Conservation (phyloP, 2,113 vertebrate species). For the Fregata magnificens region DNA sequence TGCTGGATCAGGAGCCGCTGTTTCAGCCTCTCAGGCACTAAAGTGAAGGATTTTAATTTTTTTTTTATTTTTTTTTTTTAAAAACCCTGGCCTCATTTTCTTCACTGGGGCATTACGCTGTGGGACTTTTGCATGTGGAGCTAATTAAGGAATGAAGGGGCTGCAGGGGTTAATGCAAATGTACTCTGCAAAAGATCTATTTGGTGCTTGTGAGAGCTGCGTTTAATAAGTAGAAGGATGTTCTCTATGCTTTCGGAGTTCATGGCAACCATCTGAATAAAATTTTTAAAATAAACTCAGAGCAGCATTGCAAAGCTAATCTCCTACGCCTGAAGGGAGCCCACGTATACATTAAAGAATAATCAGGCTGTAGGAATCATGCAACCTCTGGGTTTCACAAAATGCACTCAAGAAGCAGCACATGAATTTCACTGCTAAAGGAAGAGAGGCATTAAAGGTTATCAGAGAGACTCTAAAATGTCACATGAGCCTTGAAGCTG, state of each 20-base stretch:
- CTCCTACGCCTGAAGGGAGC: not conserved
- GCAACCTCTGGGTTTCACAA: not conserved
- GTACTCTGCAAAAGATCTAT: not conserved
- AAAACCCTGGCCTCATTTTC: not conserved
- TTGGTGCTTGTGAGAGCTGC: not conserved
- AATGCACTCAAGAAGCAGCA: not conserved
- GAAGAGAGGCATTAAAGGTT: not conserved
- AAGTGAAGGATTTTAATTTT: not conserved
- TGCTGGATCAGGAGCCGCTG: not conserved
- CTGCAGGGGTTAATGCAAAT: not conserved
- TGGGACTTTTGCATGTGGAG: not conserved
- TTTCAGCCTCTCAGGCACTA: not conserved
- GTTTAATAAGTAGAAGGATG: not conserved
- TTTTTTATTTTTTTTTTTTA: not conserved
- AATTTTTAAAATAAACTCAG: slow-evolving; percentile 3
- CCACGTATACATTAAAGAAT: not conserved
- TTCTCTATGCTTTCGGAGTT: slow-evolving; percentile 17
- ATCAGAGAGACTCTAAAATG: not conserved
- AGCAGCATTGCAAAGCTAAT: not conserved
- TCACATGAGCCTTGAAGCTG: not conserved
- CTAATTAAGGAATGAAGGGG: not conserved
- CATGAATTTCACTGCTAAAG: not conserved
- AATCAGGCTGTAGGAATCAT: not conserved
- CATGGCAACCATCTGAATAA: slow-evolving; percentile 34
- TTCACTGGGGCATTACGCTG: accelerated